Evolutionary conservation across 2,797 vertebrate species (phyloP).

Genomic region (Chelon auratus): DNA sequence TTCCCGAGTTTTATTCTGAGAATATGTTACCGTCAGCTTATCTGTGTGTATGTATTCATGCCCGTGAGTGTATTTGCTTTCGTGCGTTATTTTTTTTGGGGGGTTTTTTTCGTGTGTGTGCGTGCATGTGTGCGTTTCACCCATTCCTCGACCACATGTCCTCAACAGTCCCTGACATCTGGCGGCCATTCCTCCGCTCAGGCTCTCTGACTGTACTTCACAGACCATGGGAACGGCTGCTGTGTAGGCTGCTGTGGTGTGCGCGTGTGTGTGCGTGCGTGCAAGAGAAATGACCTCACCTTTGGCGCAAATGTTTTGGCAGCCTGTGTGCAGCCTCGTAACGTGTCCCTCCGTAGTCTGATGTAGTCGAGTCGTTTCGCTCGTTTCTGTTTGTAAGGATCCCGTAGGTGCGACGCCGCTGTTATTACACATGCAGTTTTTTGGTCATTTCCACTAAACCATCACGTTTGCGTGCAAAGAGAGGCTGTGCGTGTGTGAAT

Average conservation of each 20-base stretch:
- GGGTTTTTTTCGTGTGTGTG: constrained; percentile 36
- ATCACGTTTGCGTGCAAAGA: neutral
- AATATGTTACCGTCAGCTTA: constrained; percentile 21
- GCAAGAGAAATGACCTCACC: constrained; percentile 37
- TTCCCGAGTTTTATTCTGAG: constrained; percentile 8
- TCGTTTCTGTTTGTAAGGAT: neutral
- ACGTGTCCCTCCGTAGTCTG: neutral
- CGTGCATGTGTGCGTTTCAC: constrained; percentile 37
- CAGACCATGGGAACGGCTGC: constrained; percentile 65
- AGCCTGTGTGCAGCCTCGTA: constrained; percentile 24
- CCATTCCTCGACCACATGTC: constrained; percentile 62
- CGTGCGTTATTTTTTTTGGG: constrained; percentile 5
- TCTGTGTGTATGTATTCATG: constrained; percentile 19
- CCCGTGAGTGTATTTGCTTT: constrained; percentile 34
- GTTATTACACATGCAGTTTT: neutral
- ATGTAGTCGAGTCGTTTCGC: neutral
- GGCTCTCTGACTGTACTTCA: constrained; percentile 41
- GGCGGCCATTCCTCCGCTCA: constrained; percentile 54
- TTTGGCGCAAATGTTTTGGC: constrained; percentile 52
- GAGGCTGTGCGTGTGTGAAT: constrained; percentile 4
- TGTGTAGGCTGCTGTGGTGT: constrained; percentile 44
- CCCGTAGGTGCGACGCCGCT: neutral
- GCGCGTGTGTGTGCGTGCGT: constrained; percentile 29
- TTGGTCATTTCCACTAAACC: constrained; percentile 8
- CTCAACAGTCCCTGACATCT: constrained; percentile 66